Evolutionary conservation across 2,888 invertebrate species (phyloP), one percentile per base, ranked within the genome.

Genomic region (Drosophila bunnanda): DNA sequence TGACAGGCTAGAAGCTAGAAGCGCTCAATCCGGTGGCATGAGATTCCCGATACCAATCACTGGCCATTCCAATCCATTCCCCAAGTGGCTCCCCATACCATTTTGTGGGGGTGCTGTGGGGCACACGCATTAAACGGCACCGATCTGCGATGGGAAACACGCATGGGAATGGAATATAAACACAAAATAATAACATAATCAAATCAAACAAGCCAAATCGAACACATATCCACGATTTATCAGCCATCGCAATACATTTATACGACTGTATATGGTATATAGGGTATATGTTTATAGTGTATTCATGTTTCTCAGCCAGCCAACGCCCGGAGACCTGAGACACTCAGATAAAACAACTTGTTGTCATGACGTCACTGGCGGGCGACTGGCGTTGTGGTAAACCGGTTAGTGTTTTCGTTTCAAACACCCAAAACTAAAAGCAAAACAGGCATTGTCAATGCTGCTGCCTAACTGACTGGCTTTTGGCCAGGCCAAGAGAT

Each of bases 161-260:
- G 75, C 80, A 76, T 71, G 30, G 62, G 61, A 73, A 73, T 73
- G 65, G 66, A 75, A 76, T 66, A 82, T 69, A 78, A 80, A 83
- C 78, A 86, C 69, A 80, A 69, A 77, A 88, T 88, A 88, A 69
- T 78, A 78, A 74, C 73, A 87, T 83, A 84, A 83, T 81, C 82
- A 87, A 89, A 83, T 87, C 83, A 76, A 84, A 75, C 52, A 70
- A 56, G 77, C 82, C 76, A 77, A 77, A 84, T 69, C 61, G 41
- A 52, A 67, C 75, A 66, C 75, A 58, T 66, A 52, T 22, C 50
- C 32, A 52, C 50, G 15, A 34, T 67, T 48, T 69, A 48, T 56
- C 70, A 41, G 32, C 34, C 69, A 66, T 68, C 69, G 67, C 53
- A n/a, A 25, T 53, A 44, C 34, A 36, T 66, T 43, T 28, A 43